These are phyloP conservation scores for Capitulum mitella DNA, from an alignment of 2,888 invertebrate species.

Conservation along the genomic window DNA sequence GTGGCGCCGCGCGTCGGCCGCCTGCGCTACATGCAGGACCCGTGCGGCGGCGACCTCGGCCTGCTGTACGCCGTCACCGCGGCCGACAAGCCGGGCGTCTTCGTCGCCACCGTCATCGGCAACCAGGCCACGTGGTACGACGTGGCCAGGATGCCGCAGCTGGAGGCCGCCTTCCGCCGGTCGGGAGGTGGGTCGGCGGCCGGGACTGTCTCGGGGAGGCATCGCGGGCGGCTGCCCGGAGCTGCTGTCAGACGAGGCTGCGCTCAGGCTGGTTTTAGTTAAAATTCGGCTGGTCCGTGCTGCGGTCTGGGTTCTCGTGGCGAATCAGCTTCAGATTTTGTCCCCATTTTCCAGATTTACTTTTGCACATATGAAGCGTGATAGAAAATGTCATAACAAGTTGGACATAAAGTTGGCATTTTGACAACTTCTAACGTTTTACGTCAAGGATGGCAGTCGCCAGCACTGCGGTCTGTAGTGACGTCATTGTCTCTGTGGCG, in stretches of 20 bases:
- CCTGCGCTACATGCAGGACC: not conserved
- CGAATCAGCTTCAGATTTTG: too few relatives aligned
- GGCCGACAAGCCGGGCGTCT: not conserved
- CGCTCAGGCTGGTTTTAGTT: too few relatives aligned
- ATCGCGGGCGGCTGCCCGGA: not conserved
- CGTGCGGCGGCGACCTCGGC: not conserved
- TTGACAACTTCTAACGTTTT: not conserved
- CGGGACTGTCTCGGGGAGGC: not conserved
- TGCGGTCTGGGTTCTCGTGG: too few relatives aligned
- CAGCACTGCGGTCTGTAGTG: too few relatives aligned
- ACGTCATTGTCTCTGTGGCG: too few relatives aligned
- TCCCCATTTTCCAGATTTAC: too few relatives aligned
- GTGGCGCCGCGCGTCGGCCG: conserved; percentile 1
- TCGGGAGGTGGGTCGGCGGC: not conserved
- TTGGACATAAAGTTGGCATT: too few relatives aligned
- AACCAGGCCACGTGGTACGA: not conserved
- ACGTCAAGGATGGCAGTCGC: not conserved
- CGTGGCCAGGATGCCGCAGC: not conserved
- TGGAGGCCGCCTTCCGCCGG: not conserved
- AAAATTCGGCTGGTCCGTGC: too few relatives aligned
- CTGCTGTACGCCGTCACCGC: not conserved
- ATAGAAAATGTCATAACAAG: too few relatives aligned
- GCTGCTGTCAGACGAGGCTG: not conserved
- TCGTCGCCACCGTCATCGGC: not conserved
- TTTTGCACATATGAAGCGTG: too few relatives aligned